Percentiles rank a stretch among this genome's conserved stretches.
phyloP scores from a whole-genome alignment of 2,797 vertebrate species.

The Peromyscus aztecus region DNA sequence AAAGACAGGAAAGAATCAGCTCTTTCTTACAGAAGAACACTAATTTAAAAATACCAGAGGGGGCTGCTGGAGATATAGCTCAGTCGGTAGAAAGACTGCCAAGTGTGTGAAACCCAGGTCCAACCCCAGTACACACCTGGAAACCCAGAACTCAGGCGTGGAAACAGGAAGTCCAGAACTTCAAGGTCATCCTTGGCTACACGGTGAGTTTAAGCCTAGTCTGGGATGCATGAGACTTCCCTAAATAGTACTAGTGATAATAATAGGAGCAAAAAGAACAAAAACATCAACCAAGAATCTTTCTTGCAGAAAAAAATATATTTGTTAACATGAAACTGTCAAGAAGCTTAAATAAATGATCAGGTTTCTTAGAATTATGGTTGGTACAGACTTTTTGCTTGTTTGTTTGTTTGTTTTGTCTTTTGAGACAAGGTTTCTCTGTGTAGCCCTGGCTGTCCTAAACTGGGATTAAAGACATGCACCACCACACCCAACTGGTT shows the following conservation, averaged over 20 bases:
- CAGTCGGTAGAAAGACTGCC: neutral
- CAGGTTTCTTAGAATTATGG: neutral
- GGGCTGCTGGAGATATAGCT: neutral
- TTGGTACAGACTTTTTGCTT: neutral
- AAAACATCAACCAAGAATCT: neutral
- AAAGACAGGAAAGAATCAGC: neutral
- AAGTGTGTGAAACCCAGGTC: neutral
- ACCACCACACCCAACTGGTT: neutral
- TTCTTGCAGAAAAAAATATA: neutral
- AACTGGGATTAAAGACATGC: no score
- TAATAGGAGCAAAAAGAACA: neutral
- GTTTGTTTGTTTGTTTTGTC: neutral
- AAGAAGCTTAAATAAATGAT: constrained; percentile 3
- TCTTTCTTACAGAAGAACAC: neutral
- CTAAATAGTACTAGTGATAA: neutral
- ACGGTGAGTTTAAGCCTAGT: neutral
- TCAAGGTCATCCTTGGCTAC: neutral
- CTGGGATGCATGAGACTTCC: neutral
- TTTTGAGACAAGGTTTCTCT: neutral
- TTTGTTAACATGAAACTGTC: neutral
- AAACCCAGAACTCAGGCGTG: neutral
- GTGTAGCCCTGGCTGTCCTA: neutral
- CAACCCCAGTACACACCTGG: neutral
- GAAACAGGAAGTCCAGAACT: neutral
- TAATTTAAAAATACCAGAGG: neutral